A percentile compares a stretch with the other conserved stretches of the same genome.
Evolutionary conservation across 2,888 invertebrate species (phyloP).

Genomic region (Pyrgus malvae): DNA sequence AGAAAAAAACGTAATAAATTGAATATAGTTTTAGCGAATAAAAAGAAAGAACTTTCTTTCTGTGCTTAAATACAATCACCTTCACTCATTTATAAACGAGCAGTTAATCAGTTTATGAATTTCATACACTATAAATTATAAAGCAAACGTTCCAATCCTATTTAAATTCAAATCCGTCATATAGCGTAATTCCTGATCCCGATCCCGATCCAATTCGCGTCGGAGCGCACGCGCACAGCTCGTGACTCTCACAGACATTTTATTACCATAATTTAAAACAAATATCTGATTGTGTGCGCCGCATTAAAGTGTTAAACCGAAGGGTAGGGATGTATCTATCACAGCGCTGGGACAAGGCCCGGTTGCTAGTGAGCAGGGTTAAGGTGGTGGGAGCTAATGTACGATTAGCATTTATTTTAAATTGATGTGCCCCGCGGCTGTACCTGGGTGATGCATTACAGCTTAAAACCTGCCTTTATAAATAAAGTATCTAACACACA

Average conservation of each 20-base stretch:
- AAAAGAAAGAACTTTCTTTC: too few species aligned
- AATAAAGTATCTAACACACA: too few species aligned
- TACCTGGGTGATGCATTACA: background rate
- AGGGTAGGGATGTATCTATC: constrained; percentile 61
- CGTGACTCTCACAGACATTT: constrained; percentile 81
- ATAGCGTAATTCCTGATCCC: constrained; percentile 38
- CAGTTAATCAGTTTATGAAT: too few species aligned
- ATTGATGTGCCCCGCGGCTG: too few species aligned
- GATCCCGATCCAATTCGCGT: constrained; percentile 66
- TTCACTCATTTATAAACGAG: too few species aligned
- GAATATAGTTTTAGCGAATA: too few species aligned
- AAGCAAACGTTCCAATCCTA: constrained; percentile 9
- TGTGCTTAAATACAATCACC: too few species aligned
- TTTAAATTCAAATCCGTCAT: constrained; percentile 34
- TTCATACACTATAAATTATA: too few species aligned
- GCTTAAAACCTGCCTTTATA: background rate
- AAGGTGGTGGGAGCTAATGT: background rate
- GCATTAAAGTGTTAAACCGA: constrained; percentile 80
- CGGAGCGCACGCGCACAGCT: constrained; percentile 67
- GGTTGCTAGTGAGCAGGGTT: background rate
- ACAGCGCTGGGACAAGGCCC: constrained; percentile 30
- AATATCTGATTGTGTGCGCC: constrained; percentile 82
- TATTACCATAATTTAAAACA: constrained; percentile 84
- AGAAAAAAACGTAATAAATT: too few species aligned
- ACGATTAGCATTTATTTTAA: background rate